Evolutionary conservation across 2,113 vertebrate genomes (phyloP), one percentile per base, ranked within the genome.

Genomic region (Thalassoma bifasciatum): DNA sequence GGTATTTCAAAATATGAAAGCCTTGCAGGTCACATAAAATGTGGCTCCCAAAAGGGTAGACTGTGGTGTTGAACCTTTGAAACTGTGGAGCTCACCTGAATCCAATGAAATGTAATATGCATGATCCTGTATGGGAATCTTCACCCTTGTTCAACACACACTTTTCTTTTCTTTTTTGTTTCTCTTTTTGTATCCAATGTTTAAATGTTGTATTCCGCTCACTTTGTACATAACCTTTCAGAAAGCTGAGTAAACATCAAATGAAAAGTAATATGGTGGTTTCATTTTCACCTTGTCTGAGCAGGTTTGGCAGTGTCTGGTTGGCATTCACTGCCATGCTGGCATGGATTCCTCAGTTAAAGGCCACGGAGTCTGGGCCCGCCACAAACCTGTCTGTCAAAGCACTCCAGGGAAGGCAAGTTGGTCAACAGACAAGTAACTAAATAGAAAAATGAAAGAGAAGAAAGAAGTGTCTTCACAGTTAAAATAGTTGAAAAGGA

Each of bases 381-480:
- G 66, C 37, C 76, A 72, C 66, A 54, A 38, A 82, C 73, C 69
- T 85, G 72, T 80, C 81, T 26, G 44, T 82, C 77, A 80, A 70
- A 72, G 57, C 61, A 38, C 30, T 77, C 63, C n/a, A 19, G 19
- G 67, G 38, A 77, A 51, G 17, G 66, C 24, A 40, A 73, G 44
- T 44, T 44, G 51, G 63, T 61, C 58, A 42, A 54, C 19, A 46
- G 30, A 73, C 38, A 75, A 62, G 38, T 44, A 56, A 77, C 17
- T 62, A 69, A 30, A 74, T n/a, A 38, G 30, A 61, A 60, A 77
- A 60, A 61, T 4, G 30, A 74, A 21, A 73, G 9, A 7, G 42
- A 56, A 30, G 9, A 4, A 30, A 56, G 40, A 26, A 47, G 75
- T 63, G 12, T 65, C 44, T 58, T 57, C 19, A 74, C n/a, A 60